Base-by-base conservation (phyloP, 1,140 invertebrate species). In the Ceratosolen solmsi region DNA sequence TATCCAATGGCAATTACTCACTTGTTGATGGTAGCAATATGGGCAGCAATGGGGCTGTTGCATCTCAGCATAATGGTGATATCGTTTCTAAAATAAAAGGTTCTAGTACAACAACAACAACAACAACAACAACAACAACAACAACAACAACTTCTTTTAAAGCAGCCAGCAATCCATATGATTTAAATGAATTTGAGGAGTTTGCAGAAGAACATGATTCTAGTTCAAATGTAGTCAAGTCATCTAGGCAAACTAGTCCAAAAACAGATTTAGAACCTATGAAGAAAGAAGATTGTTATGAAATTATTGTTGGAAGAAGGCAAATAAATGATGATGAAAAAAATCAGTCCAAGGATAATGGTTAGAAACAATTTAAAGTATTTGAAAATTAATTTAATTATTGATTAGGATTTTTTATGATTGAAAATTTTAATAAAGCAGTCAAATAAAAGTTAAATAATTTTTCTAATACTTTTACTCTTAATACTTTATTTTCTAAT, bases 1-100 rank as follows among this genome's bases (percentile, higher is more conserved):
- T 95, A 80, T 91, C 92, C 60, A 95, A 94, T 89, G 94, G 94
- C 5, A 94, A 95, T 88, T 94, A 94, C 85, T 93, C 94, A 27
- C 88, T 95, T 56, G 94, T 94, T 17, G 79, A 81, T 49, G 72
- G 79, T 11, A 81, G 72, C 17, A 74, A 75, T 1, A 75, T 75
- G 71, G 60, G 25, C 20, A 63, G 46, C 20, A 68, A 56, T 25
- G 49, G 49, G 22, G 13, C 56, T 20, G n/a, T 33, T 15, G 20
- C 41, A 20, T 33, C 56, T 4, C 72, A 75, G 11, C 71, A 81
- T 0, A 74, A 81, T 15, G 72, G 72, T 13, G 79, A 75, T 4
- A 30, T 68, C 22, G 54, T 36, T 22, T 27, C 7, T 20, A 80
- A 73, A 8, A 27, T 9, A 20, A 80, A 76, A n/a, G 27, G 73